Evolutionary conservation across 2,888 invertebrate genomes (phyloP).

Genomic region (Sesia apiformis): DNA sequence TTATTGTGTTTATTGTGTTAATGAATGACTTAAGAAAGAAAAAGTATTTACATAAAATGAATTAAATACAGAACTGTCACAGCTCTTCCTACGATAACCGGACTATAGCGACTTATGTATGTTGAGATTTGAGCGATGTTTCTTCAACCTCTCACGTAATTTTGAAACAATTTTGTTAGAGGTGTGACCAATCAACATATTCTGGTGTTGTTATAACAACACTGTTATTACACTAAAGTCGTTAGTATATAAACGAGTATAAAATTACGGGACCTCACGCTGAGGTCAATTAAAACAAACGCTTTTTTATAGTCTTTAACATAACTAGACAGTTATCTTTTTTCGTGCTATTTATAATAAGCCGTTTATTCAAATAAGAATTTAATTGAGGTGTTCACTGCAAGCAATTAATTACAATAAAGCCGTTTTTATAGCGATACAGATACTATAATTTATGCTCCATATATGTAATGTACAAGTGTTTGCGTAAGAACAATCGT

Average conservation of each 20-base stretch:
- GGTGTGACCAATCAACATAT: not conserved
- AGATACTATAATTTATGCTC: not conserved
- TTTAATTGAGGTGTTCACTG: slow-evolving; percentile 13
- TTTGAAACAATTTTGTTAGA: not conserved
- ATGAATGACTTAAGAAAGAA: too few relatives aligned
- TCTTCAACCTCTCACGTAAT: too few relatives aligned
- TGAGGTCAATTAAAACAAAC: slow-evolving; percentile 41
- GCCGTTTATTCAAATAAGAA: slow-evolving; percentile 34
- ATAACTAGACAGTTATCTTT: slow-evolving; percentile 18
- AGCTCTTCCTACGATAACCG: too few relatives aligned
- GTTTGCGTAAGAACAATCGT: not conserved
- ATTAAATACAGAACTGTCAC: too few relatives aligned
- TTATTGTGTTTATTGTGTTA: too few relatives aligned
- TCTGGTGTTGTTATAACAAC: slow-evolving; percentile 12
- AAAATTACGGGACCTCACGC: slow-evolving; percentile 44
- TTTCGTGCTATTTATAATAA: slow-evolving; percentile 23
- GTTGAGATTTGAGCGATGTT: too few relatives aligned
- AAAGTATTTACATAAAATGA: too few relatives aligned
- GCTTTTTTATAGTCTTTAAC: slow-evolving; percentile 33
- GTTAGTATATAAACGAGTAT: slow-evolving; percentile 37
- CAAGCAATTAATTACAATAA: not conserved
- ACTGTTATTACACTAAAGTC: slow-evolving; percentile 31
- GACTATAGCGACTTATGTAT: too few relatives aligned
- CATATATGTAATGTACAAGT: not conserved
- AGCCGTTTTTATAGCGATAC: not conserved